Evolutionary conservation across 2,888 invertebrate species (phyloP).

Genomic region (Colletes collaris): DNA sequence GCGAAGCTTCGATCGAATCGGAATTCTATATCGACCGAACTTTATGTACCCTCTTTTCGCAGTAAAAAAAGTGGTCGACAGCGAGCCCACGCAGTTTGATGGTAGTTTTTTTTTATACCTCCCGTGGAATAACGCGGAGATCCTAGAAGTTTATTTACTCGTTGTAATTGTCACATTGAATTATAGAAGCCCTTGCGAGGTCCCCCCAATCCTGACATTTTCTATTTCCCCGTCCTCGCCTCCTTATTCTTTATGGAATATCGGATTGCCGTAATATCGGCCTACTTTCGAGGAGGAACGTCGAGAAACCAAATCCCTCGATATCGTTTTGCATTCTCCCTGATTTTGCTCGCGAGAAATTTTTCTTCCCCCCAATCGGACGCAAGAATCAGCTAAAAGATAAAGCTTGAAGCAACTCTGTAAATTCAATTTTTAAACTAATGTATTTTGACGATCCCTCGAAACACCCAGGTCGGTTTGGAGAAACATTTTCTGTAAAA

Average conservation of each 20-base stretch:
- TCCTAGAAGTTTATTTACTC: constrained; percentile 34
- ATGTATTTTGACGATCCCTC: too few species aligned
- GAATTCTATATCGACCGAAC: constrained; percentile 26
- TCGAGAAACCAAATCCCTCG: constrained; percentile 17
- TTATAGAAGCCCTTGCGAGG: constrained; percentile 4
- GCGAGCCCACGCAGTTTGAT: constrained; percentile 32
- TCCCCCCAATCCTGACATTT: neutral
- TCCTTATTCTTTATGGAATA: constrained; percentile 8
- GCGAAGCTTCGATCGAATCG: constrained; percentile 23
- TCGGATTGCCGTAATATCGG: constrained; percentile 28
- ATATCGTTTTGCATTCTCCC: constrained; percentile 14
- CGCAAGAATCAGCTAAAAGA: too few species aligned
- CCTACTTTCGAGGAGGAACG: neutral
- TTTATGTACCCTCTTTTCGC: constrained; percentile 1
- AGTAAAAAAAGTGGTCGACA: constrained; percentile 38
- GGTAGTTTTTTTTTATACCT: neutral
- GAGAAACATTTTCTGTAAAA: too few species aligned
- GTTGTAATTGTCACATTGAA: constrained; percentile 16
- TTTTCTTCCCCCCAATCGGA: neutral
- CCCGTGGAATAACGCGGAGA: constrained; percentile 39
- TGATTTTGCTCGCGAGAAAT: constrained; percentile 14
- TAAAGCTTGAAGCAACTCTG: too few species aligned
- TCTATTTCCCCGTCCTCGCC: neutral
- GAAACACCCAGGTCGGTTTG: too few species aligned
- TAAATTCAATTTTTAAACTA: too few species aligned